Evolutionary conservation across 2,888 invertebrate species (phyloP), one percentile per base, ranked within the genome.

Genomic region (Cyclophora punctaria): DNA sequence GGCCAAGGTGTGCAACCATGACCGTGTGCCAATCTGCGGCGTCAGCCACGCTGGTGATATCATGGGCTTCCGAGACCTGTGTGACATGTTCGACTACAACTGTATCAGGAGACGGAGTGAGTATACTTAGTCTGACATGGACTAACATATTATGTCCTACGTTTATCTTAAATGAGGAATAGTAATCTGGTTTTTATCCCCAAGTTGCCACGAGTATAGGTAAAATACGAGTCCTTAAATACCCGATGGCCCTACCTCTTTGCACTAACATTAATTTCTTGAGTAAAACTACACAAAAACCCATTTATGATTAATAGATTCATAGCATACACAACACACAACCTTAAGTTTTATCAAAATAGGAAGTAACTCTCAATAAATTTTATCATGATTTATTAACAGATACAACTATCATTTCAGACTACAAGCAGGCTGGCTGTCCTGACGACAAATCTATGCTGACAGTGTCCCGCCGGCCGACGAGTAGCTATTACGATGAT

Each of bases 31-130:
- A 0, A 68, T 83, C 46, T 88, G 87, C 50, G 87, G 87, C 2
- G 62, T 82, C 46, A 86, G 80, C 68, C 86, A 87, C 62, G 81
- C 86, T 0, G 87, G 87, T 0, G 87, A 88, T 63, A 59, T 86
- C 62, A 80, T 87, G 76, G 87, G 87, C 33, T 88, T 88, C 71
- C 58, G 87, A 2, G 87, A 88, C 59, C 76, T 87, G 7, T 88
- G 87, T 50, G 87, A 88, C 51, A 86, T 88, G 86, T 88, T 88
- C 51, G 87, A 88, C 63, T 88, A 68, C 64, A 88, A 88, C 67
- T 88, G 87, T 61, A 80, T 88, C 41, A 69, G 87, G 46, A 71
- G 83, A 52, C 71, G 86, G 52, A 87, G 87, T 87, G 48, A 70
- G 79, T 37, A 37, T 37, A 37, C 37, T 20, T 20, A 20, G 20